Conservation (phyloP, 1,140 invertebrate genomes). For the Lepidotrigona ventralis region DNA sequence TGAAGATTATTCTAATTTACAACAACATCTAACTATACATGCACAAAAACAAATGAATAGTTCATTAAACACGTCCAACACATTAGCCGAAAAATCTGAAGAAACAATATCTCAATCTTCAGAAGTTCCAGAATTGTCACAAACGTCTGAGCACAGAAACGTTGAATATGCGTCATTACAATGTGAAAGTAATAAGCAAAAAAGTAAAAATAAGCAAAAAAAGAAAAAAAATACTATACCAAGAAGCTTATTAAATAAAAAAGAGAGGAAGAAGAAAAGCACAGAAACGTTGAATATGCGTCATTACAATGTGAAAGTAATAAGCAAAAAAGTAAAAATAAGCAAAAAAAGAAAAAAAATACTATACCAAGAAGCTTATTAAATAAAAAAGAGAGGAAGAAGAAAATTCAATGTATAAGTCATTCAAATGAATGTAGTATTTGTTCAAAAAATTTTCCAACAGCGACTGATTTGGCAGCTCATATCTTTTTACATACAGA, state of each 20-base stretch:
- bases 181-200: not conserved
- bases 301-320: not conserved
- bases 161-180: not conserved
- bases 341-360: not conserved
- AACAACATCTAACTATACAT: slow-evolving; percentile 21
- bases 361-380: not conserved
- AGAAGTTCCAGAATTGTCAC: not conserved
- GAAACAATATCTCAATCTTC: not conserved
- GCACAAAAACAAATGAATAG: not conserved
- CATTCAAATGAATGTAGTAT: slow-evolving; percentile 58
- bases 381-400: not conserved
- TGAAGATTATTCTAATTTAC: not conserved
- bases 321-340: no score
- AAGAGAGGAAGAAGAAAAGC: not conserved
- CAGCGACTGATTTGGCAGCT: slow-evolving; percentile 63
- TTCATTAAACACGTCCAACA: not conserved
- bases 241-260: not conserved
- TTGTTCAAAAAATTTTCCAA: slow-evolving; percentile 66
- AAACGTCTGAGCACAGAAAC: not conserved
- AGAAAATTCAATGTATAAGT: not conserved
- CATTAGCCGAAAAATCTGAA: not conserved
- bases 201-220: not conserved
- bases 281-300: not conserved
- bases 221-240: not conserved
- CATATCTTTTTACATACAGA: slow-evolving; percentile 73